These are phyloP conservation scores for Thamnophis sirtalis DNA, from an alignment of 2,113 vertebrate genomes.

Conservation along the genomic window DNA sequence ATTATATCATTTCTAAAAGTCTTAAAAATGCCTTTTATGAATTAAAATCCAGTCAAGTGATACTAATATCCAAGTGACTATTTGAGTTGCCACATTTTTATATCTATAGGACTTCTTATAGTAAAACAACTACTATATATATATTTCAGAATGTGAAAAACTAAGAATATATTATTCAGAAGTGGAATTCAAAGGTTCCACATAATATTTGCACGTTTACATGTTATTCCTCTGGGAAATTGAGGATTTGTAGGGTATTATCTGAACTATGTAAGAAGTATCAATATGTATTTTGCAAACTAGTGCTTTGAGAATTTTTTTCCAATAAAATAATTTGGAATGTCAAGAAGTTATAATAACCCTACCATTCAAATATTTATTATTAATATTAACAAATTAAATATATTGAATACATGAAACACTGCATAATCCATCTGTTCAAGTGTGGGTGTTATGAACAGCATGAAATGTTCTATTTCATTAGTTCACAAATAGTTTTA, in stretches of 20 bases:
- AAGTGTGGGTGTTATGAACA: constrained; percentile 5
- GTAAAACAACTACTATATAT: neutral
- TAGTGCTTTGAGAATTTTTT: neutral
- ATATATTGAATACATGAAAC: neutral
- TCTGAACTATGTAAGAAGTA: neutral
- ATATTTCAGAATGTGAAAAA: neutral
- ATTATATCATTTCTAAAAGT: neutral
- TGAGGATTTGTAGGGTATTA: too few relatives aligned
- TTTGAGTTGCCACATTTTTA: neutral
- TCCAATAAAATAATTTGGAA: neutral
- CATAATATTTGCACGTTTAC: neutral
- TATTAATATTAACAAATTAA: constrained; percentile 25
- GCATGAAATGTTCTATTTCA: rapidly evolving
- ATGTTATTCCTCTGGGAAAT: neutral
- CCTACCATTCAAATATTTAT: neutral
- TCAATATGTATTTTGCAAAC: neutral
- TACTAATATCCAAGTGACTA: neutral
- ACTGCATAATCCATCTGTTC: neutral
- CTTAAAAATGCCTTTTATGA: neutral
- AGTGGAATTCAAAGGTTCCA: neutral
- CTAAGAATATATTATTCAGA: neutral
- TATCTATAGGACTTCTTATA: neutral
- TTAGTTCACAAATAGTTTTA: neutral
- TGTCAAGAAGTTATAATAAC: neutral
- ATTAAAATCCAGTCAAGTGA: neutral